These are phyloP conservation scores for Chondrilla cf. caribensis DNA, from an alignment of 37 sponge, comb jelly and placozoan genomes.

Conservation along the genomic window DNA sequence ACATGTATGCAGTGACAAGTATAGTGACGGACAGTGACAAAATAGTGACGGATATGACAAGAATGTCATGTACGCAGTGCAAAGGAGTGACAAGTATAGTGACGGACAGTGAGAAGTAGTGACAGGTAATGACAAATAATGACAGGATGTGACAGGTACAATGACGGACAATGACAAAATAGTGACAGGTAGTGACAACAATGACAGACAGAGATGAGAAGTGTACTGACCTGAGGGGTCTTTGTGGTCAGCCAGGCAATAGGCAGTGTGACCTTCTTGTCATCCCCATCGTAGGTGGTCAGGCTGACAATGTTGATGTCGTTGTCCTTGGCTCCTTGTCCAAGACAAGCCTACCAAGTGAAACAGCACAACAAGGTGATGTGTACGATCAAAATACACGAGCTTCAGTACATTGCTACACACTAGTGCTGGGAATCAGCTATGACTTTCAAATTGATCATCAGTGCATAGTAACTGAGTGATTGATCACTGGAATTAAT, in stretches of 20 bases:
- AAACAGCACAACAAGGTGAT: not conserved
- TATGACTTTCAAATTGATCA: too few relatives aligned
- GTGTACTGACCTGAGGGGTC: constrained; percentile 11
- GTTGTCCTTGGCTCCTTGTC: constrained; percentile 42
- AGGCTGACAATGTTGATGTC: constrained; percentile 51
- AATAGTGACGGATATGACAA: too few relatives aligned
- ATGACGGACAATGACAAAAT: too few relatives aligned
- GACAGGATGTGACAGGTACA: too few relatives aligned
- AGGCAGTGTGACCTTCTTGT: constrained; percentile 25
- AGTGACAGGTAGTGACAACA: not conserved
- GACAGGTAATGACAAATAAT: too few relatives aligned
- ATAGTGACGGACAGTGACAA: too few relatives aligned
- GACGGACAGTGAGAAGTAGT: too few relatives aligned
- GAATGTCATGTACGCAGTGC: too few relatives aligned
- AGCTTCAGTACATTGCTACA: not conserved
- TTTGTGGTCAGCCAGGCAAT: constrained; percentile 24
- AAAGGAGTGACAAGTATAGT: too few relatives aligned
- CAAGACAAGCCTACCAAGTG: constrained; percentile 48
- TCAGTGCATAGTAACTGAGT: not conserved
- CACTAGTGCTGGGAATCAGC: too few relatives aligned
- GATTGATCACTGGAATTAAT: too few relatives aligned
- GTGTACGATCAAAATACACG: not conserved
- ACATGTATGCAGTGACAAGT: too few relatives aligned
- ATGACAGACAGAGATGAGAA: not conserved
- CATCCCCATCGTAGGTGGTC: constrained; percentile 39